Conservation (phyloP, 1,140 invertebrate genomes). For the Drosophila rufa region DNA sequence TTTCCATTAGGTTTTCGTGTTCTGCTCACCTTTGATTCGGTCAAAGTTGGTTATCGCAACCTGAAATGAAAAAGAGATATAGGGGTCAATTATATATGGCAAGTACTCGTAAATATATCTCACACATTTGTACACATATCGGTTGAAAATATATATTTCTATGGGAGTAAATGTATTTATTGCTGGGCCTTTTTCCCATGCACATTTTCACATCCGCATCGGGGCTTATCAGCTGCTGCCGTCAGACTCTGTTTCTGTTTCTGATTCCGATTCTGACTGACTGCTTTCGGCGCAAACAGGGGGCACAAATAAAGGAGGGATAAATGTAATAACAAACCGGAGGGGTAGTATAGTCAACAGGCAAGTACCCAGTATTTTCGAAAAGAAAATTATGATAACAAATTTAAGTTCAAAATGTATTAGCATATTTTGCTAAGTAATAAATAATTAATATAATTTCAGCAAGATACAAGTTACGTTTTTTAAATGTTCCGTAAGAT, state of each 20-base stretch:
- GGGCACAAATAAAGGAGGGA: slow-evolving; percentile 49
- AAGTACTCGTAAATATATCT: slow-evolving; percentile 1
- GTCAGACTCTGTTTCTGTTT: slow-evolving; percentile 19
- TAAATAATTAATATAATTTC: too few relatives aligned
- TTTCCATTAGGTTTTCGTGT: slow-evolving; percentile 23
- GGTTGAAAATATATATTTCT: slow-evolving; percentile 6
- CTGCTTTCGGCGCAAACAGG: slow-evolving; percentile 53
- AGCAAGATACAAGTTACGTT: too few relatives aligned
- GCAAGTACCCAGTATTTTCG: not conserved
- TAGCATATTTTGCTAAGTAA: not conserved
- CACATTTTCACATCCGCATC: slow-evolving; percentile 48
- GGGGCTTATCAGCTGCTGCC: slow-evolving; percentile 34
- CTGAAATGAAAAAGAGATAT: slow-evolving; percentile 34
- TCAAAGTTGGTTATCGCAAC: slow-evolving; percentile 44
- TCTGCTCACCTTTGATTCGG: slow-evolving; percentile 42
- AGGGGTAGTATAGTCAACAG: slow-evolving; percentile 7
- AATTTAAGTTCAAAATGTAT: not conserved
- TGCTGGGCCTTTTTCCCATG: slow-evolving; percentile 21
- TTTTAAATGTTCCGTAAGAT: too few relatives aligned
- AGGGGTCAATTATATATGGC: slow-evolving; percentile 32
- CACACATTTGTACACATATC: slow-evolving; percentile 11
- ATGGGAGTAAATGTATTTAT: slow-evolving; percentile 23
- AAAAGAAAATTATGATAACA: not conserved
- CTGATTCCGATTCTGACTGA: slow-evolving; percentile 11
- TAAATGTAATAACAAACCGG: slow-evolving; percentile 27